Evolutionary conservation across 2,113 vertebrate genomes (phyloP).

Genomic region (Coreoperca whiteheadi): DNA sequence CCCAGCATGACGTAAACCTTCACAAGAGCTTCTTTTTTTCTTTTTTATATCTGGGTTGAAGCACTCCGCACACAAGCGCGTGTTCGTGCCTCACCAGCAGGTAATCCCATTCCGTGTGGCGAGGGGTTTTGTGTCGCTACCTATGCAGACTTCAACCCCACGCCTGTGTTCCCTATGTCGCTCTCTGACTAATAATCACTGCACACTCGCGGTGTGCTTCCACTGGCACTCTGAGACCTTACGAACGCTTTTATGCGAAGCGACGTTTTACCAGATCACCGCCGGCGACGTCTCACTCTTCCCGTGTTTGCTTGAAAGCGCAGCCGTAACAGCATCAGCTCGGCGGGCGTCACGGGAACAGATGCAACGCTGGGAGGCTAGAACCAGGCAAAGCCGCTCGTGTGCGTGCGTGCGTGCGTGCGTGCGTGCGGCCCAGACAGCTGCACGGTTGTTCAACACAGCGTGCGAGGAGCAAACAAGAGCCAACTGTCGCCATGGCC

Average conservation of each 20-base stretch:
- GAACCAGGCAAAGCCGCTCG: constrained; percentile 4
- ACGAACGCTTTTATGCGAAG: background rate
- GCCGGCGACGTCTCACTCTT: background rate
- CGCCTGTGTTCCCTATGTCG: background rate
- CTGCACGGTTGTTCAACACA: constrained; percentile 57
- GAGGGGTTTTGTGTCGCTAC: background rate
- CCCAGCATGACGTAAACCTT: background rate
- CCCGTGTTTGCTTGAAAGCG: constrained; percentile 5
- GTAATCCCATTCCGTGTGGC: background rate
- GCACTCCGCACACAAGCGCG: background rate
- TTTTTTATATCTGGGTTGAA: background rate
- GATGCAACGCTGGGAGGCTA: constrained; percentile 37
- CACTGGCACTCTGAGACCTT: background rate
- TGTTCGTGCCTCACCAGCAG: background rate
- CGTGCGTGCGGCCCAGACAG: constrained; percentile 30
- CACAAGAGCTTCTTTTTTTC: background rate
- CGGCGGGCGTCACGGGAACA: constrained; percentile 30
- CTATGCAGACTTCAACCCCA: too few relatives aligned
- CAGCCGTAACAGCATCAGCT: constrained; percentile 15
- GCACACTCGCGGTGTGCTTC: background rate
- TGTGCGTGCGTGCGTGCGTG: constrained; percentile 27
- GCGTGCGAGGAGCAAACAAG: constrained; percentile 54
- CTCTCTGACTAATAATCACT: background rate
- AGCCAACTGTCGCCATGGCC: constrained; percentile 49
- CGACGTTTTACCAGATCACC: background rate